Base-by-base conservation (phyloP, 2,113 vertebrate species). In the Oncorhynchus mykiss region DNA sequence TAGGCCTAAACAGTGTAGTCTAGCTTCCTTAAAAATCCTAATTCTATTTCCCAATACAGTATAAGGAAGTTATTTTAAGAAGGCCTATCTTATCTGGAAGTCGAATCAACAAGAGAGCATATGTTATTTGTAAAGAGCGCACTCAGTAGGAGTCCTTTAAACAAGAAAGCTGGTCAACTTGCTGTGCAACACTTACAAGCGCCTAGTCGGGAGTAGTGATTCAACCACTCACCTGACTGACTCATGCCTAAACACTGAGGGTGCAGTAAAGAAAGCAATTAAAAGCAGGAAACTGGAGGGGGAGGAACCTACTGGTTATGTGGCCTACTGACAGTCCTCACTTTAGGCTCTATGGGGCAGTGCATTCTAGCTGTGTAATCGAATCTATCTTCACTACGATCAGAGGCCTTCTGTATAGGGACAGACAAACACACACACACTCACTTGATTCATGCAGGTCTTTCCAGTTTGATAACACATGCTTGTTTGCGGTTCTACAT, bases 391-490 rank as follows among this genome's bases (percentile, higher is more conserved):
- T 71, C 64, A 2, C 72, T 48, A 24, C 4, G 34, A 59, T n/a
- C 16, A 27, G 31, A 3, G 49, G 16, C 39, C 25, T 45, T 64
- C 22, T 39, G 54, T 27, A 13, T 59, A 45, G 24, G 20, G n/a
- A 29, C 29, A 73, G 31, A 59, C 29, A 25, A 2, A 18, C 71
- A 34, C 1, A 27, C 48, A n/a, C 6, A 22, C 27, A 73, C 57
- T n/a, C 29, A 64, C 11, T 27, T 20, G 13, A 73, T 72, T 27
- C 66, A 67, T 84, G 84, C 92, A 92, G 91, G 93, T 93, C 87
- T 89, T 92, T 89, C 93, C 90, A 88, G 93, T 93, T 90, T 78
- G 81, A 89, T 91, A 57, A 83, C 88, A 80, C 69, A 57, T 71
- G 34, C 1, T 34, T 34, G 31, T 34, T 7, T 34, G 34, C 6